These are phyloP conservation scores for Otocyon megalotis DNA, from an alignment of 2,113 vertebrate genomes.

Conservation along the genomic window DNA sequence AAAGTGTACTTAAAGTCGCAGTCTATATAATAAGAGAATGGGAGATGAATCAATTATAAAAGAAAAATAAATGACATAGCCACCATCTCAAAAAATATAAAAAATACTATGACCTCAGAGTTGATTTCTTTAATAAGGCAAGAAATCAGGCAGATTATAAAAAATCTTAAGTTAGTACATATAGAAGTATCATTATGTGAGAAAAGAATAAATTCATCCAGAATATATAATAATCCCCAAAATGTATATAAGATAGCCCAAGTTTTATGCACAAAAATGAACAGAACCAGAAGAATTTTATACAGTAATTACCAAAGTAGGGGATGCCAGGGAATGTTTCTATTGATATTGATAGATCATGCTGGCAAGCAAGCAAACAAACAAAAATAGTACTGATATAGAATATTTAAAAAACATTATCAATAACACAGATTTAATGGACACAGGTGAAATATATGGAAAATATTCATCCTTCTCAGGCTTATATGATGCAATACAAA, in stretches of 20 bases:
- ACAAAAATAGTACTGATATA: background rate
- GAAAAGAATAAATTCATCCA: background rate
- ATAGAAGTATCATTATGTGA: background rate
- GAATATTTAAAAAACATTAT: background rate
- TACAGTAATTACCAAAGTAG: background rate
- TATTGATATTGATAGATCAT: background rate
- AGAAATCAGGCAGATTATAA: background rate
- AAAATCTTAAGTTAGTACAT: background rate
- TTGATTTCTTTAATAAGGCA: background rate
- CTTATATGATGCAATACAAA: background rate
- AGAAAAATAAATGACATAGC: background rate
- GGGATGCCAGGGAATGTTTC: background rate
- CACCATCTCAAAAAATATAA: background rate
- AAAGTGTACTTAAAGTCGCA: background rate
- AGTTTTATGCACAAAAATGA: background rate
- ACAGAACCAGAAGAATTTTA: background rate
- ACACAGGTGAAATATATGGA: background rate
- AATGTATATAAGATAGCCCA: background rate
- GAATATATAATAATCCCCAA: background rate
- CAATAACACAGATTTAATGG: background rate
- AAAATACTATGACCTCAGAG: background rate
- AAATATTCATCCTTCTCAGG: background rate
- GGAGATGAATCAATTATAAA: background rate
- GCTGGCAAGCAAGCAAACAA: background rate
- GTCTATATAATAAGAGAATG: background rate